phyloP scores from a whole-genome alignment of 2,888 invertebrate species.

The Dorcus hopei region DNA sequence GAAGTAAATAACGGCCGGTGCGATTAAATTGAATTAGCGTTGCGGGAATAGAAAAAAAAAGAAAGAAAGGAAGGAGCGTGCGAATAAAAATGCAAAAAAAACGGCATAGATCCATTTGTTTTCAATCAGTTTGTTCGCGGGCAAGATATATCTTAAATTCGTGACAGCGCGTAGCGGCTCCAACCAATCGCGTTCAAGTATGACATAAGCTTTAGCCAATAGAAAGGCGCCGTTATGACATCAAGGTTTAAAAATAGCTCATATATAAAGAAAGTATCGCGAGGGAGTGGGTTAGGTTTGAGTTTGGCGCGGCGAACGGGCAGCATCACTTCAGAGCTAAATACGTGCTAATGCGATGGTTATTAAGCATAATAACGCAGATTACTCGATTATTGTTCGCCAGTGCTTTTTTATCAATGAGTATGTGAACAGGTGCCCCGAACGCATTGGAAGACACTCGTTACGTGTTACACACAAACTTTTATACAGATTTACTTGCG shows the following conservation, averaged over 20 bases:
- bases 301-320: constrained; percentile 44
- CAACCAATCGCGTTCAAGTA: constrained; percentile 34
- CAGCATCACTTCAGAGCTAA: constrained; percentile 26
- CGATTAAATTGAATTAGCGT: not conserved
- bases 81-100: constrained; percentile 13
- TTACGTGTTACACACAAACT: constrained; percentile 35
- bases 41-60: not conserved
- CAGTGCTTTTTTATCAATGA: constrained; percentile 33
- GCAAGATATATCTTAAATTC: constrained; percentile 32
- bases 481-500: constrained; percentile 21
- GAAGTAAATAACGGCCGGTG: not conserved
- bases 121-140: constrained; percentile 38
- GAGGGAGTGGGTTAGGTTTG: constrained; percentile 44
- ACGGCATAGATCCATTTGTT: constrained; percentile 32
- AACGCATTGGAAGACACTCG: constrained; percentile 35
- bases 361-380: constrained; percentile 40
- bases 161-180: constrained; percentile 20
- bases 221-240: constrained; percentile 33
- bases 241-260: constrained; percentile 45
- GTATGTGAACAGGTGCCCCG: constrained; percentile 38
- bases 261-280: constrained; percentile 42
- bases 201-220: constrained; percentile 44
- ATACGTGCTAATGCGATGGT: constrained; percentile 44
- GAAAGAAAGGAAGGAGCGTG: constrained; percentile 4
- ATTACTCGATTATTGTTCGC: constrained; percentile 35